Conservation (phyloP, 2,888 invertebrate genomes). For the Agonopterix subpropinquella region DNA sequence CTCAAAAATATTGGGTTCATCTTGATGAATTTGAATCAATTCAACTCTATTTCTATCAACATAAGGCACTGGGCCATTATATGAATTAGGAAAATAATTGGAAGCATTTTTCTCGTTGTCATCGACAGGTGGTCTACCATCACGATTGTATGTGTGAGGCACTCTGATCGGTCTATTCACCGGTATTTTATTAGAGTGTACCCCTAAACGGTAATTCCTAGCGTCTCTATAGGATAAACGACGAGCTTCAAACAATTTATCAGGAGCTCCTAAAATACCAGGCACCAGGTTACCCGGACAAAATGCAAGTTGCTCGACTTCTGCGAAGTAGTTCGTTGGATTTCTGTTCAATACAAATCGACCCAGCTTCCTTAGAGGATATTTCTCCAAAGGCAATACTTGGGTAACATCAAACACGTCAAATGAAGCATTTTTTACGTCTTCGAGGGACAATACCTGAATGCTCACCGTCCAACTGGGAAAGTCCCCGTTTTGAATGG, state of each 20-base stretch:
- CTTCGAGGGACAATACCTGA: conserved; percentile 50
- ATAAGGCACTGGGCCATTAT: conserved; percentile 29
- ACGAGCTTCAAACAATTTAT: conserved; percentile 68
- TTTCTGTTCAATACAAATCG: conserved; percentile 61
- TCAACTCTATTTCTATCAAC: conserved; percentile 22
- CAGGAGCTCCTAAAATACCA: conserved; percentile 66
- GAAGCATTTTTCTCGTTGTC: conserved; percentile 26
- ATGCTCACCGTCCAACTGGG: conserved; percentile 61
- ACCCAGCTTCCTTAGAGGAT: conserved; percentile 65
- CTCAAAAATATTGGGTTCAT: not conserved
- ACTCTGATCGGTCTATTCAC: conserved; percentile 26
- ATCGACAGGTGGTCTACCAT: conserved; percentile 25
- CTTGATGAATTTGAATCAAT: not conserved
- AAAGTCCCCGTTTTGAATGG: conserved; percentile 80
- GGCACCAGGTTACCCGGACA: conserved; percentile 40
- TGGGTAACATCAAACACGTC: conserved; percentile 66
- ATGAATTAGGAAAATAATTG: conserved; percentile 34
- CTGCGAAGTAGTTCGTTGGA: conserved; percentile 64
- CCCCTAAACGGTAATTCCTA: conserved; percentile 46
- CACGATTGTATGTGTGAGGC: conserved; percentile 23
- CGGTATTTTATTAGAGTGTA: conserved; percentile 28
- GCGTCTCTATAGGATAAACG: conserved; percentile 73
- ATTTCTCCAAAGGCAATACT: conserved; percentile 57
- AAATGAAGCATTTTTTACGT: conserved; percentile 43
- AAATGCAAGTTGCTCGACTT: conserved; percentile 69